Percentiles rank a stretch among this genome's conserved stretches.
These are phyloP conservation scores for Latrodectus geometricus DNA, from an alignment of 1,140 invertebrate species.

Conservation along the genomic window DNA sequence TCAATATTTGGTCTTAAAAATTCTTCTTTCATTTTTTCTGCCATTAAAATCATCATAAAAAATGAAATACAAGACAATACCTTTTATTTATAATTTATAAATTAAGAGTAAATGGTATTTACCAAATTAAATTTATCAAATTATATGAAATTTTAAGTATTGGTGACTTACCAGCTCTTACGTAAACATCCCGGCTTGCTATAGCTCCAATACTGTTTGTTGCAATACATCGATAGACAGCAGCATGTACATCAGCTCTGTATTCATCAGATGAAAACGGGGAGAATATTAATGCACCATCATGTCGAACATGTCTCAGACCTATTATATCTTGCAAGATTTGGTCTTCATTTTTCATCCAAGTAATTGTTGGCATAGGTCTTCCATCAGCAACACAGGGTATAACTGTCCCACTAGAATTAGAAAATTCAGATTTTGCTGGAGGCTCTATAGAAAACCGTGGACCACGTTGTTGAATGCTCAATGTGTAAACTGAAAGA, in stretches of 20 bases:
- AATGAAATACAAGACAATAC: too few species aligned
- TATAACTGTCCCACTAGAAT: constrained; percentile 91
- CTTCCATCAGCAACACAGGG: constrained; percentile 91
- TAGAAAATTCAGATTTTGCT: constrained; percentile 91
- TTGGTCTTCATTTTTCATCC: constrained; percentile 72
- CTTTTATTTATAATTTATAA: too few species aligned
- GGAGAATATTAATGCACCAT: constrained; percentile 69
- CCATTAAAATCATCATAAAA: too few species aligned
- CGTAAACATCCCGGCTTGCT: constrained; percentile 90
- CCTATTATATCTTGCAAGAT: constrained; percentile 67
- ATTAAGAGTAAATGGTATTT: too few species aligned
- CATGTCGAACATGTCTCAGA: constrained; percentile 76
- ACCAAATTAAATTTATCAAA: too few species aligned
- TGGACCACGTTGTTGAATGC: constrained; percentile 74
- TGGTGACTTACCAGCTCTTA: constrained; percentile 84
- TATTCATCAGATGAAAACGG: constrained; percentile 67
- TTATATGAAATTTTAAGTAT: background rate
- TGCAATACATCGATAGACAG: constrained; percentile 83
- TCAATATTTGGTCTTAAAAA: too few species aligned
- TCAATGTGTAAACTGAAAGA: too few species aligned
- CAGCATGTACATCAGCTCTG: constrained; percentile 74
- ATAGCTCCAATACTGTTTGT: constrained; percentile 89
- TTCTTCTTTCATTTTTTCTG: too few species aligned
- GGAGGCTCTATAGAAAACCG: constrained; percentile 92
- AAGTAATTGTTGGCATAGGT: constrained; percentile 91